Evolutionary conservation across 2,113 vertebrate genomes (phyloP).

Genomic region (Microcebus ravelobensis): DNA sequence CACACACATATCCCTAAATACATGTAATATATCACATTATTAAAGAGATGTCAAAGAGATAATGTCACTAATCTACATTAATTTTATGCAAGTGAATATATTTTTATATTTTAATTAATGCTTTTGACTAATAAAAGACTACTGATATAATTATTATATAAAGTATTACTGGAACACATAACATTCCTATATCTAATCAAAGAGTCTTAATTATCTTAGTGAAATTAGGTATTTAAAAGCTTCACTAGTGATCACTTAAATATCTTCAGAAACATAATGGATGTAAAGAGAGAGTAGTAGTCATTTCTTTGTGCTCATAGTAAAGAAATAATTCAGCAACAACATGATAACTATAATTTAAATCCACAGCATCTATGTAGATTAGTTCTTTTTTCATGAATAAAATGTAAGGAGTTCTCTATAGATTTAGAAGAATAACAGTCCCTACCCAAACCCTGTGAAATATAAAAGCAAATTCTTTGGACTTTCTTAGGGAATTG

Average conservation of each 20-base stretch:
- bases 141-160: background rate
- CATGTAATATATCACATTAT: background rate
- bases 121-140: background rate
- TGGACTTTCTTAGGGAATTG: background rate
- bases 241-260: background rate
- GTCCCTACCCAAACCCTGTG: background rate
- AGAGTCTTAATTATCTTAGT: background rate
- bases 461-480: background rate
- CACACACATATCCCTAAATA: background rate
- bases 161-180: background rate
- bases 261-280: background rate
- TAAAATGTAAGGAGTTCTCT: background rate
- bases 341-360: background rate
- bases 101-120: background rate
- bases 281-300: too few species aligned
- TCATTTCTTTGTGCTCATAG: background rate
- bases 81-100: background rate
- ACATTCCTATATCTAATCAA: background rate
- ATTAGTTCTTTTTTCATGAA: background rate
- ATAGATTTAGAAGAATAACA: background rate
- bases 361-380: background rate
- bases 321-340: background rate
- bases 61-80: background rate
- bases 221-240: background rate
- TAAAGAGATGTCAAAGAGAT: background rate